A percentile compares a stretch with the other conserved stretches of the same genome.
Evolutionary conservation across 2,888 invertebrate species (phyloP).

Genomic region (Cephalotes varians): DNA sequence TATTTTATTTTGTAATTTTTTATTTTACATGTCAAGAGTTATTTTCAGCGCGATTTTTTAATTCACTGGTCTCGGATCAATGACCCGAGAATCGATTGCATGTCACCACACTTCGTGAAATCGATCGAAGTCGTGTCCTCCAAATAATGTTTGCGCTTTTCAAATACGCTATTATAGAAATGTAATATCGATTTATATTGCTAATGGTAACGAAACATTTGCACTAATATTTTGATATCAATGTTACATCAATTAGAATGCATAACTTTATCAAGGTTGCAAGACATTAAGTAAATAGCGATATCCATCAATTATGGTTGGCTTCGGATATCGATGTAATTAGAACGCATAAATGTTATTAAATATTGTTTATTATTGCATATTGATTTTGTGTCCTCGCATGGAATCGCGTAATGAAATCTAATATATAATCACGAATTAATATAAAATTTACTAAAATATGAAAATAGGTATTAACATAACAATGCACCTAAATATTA

Average conservation of each 20-base stretch:
- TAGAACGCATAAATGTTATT: slow-evolving; percentile 47
- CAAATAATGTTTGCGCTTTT: slow-evolving; percentile 16
- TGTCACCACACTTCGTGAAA: slow-evolving; percentile 35
- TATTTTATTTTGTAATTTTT: neutral
- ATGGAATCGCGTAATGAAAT: slow-evolving; percentile 20
- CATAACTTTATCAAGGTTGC: slow-evolving; percentile 28
- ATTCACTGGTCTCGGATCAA: slow-evolving; percentile 10
- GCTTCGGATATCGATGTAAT: slow-evolving; percentile 20
- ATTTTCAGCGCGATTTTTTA: slow-evolving; percentile 2
- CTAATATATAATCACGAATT: slow-evolving; percentile 16
- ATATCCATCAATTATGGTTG: slow-evolving; percentile 15
- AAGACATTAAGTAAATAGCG: slow-evolving; percentile 29
- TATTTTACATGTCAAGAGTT: neutral
- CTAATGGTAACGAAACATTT: neutral
- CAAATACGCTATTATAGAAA: neutral
- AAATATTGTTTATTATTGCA: slow-evolving; percentile 34
- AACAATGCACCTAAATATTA: slow-evolving; percentile 19
- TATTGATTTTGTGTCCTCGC: neutral
- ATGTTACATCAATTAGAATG: slow-evolving; percentile 8
- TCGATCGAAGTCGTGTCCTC: slow-evolving; percentile 14
- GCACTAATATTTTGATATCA: slow-evolving; percentile 26
- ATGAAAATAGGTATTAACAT: slow-evolving; percentile 29
- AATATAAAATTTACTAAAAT: slow-evolving; percentile 31
- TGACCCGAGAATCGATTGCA: slow-evolving; percentile 56
- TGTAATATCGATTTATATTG: neutral